These are phyloP conservation scores for Gallinago stenura DNA, from an alignment of 2,797 vertebrate genomes.

Conservation along the genomic window DNA sequence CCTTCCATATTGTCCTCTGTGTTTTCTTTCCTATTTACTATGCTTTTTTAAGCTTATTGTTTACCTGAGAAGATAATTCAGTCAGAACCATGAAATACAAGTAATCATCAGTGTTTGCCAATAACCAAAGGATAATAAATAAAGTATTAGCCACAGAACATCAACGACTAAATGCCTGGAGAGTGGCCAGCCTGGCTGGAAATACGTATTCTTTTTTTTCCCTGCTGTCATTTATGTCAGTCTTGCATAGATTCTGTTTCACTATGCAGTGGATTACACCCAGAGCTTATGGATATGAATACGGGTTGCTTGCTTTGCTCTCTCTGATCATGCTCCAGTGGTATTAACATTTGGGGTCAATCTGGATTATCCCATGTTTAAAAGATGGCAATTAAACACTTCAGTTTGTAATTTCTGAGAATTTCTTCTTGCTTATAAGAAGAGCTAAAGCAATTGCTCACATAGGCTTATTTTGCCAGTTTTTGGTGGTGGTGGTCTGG, in stretches of 20 bases:
- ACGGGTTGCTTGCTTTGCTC: slow-evolving; percentile 62
- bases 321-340: slow-evolving; percentile 61
- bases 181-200: slow-evolving; percentile 35
- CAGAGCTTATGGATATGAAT: slow-evolving; percentile 66
- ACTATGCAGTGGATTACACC: slow-evolving; percentile 63
- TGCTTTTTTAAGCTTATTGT: neutral
- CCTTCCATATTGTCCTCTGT: neutral
- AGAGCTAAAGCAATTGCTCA: slow-evolving; percentile 23
- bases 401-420: slow-evolving; percentile 35
- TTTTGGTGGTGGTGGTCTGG: neutral
- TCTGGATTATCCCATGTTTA: slow-evolving; percentile 71
- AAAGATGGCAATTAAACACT: slow-evolving; percentile 66
- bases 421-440: slow-evolving; percentile 35
- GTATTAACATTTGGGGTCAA: slow-evolving; percentile 71
- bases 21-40: neutral
- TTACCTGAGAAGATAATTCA: slow-evolving; percentile 39
- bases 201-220: neutral
- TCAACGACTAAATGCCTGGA: slow-evolving; percentile 34
- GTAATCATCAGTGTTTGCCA: neutral
- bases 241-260: slow-evolving; percentile 61
- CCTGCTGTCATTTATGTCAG: slow-evolving; percentile 58
- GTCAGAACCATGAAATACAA: slow-evolving; percentile 1
- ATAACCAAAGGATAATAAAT: slow-evolving; percentile 28
- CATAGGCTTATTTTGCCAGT: neutral
- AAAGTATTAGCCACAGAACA: slow-evolving; percentile 34